Conservation (phyloP, 2,888 invertebrate species). For the Chouioia cunea region DNA sequence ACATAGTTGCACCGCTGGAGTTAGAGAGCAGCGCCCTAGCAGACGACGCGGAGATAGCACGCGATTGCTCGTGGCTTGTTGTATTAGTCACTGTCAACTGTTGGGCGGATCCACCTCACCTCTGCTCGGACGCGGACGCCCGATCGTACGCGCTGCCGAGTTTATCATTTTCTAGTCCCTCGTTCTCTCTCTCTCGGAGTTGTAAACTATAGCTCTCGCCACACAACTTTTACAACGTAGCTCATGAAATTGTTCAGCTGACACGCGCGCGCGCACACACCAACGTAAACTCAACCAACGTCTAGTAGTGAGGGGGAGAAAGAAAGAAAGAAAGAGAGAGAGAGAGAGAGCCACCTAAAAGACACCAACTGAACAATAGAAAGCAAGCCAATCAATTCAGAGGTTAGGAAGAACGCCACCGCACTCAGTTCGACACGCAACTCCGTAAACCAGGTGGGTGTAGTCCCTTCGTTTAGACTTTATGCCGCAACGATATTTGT, state of each 20-base stretch:
- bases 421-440: slow-evolving; percentile 37
- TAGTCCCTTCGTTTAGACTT: slow-evolving; percentile 48
- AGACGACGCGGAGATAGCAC: slow-evolving; percentile 35
- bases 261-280: slow-evolving; percentile 44
- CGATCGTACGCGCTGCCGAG: not conserved
- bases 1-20: no score
- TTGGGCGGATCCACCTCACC: not conserved
- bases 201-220: no score
- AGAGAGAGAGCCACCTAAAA: not conserved
- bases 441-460: slow-evolving; percentile 61
- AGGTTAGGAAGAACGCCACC: slow-evolving; percentile 32
- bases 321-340: slow-evolving; percentile 18
- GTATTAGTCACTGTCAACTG: not conserved
- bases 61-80: not conserved
- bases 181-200: no score
- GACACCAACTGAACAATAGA: no score
- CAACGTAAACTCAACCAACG: no score
- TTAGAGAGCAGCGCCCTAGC: slow-evolving; percentile 7
- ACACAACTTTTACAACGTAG: no score
- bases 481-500: not conserved
- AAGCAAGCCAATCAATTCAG: no score
- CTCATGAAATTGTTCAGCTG: slow-evolving; percentile 46
- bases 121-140: not conserved
- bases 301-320: slow-evolving; percentile 27
- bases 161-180: no score